Percentiles rank a stretch among this genome's conserved stretches.
These are phyloP conservation scores for Volucella inflata DNA, from an alignment of 2,888 invertebrate species.

Conservation along the genomic window DNA sequence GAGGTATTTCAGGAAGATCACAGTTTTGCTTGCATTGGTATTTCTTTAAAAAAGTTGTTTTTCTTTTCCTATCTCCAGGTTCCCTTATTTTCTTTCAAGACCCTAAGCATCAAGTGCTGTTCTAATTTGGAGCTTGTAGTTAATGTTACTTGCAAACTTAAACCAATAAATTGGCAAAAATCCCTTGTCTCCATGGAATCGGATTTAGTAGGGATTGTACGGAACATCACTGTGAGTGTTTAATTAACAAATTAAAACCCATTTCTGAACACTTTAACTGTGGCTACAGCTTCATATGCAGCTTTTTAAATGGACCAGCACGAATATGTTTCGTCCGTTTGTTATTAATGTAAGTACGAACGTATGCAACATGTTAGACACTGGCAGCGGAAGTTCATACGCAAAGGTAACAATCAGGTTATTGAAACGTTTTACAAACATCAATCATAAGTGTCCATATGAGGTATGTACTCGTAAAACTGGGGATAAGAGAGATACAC, in stretches of 20 bases:
- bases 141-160: not conserved
- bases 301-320: not conserved
- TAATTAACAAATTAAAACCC: too few relatives aligned
- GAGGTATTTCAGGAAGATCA: too few relatives aligned
- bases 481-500: too few relatives aligned
- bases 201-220: not conserved
- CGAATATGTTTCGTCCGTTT: not conserved
- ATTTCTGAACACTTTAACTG: too few relatives aligned
- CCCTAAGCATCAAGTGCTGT: not conserved
- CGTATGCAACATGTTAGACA: not conserved
- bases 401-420: not conserved
- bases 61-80: too few relatives aligned
- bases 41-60: too few relatives aligned
- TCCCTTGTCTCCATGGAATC: not conserved
- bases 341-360: not conserved
- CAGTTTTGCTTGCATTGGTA: too few relatives aligned
- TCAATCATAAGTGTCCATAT: constrained; percentile 3
- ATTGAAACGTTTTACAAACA: not conserved
- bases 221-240: constrained; percentile 13
- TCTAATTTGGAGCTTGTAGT: not conserved
- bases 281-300: not conserved
- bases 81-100: not conserved
- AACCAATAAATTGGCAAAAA: constrained; percentile 20
- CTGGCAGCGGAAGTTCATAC: not conserved
- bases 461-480: not conserved